Conservation (phyloP, 2,797 vertebrate genomes). For the Diplodus puntazzo region DNA sequence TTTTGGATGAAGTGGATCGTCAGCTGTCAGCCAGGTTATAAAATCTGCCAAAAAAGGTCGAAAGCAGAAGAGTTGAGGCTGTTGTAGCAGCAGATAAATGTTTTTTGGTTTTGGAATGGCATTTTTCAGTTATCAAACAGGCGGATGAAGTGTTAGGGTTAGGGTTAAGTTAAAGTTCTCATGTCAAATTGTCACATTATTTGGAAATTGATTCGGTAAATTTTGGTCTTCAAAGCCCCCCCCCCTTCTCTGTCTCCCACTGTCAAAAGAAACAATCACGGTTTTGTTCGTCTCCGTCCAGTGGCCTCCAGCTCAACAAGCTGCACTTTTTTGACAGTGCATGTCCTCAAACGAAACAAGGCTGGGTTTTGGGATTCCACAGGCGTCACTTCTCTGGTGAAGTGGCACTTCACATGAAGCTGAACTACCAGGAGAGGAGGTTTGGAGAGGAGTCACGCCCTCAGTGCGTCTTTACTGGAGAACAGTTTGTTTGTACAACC, state of each 20-base stretch:
- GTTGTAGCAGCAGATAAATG: background rate
- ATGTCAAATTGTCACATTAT: background rate
- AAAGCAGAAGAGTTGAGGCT: background rate
- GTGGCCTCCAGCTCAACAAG: conserved; percentile 27
- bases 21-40: background rate
- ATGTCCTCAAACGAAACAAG: background rate
- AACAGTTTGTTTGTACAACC: background rate
- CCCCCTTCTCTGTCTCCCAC: background rate
- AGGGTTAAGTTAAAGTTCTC: no score
- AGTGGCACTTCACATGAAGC: conserved; percentile 32
- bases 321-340: conserved; percentile 7
- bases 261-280: conserved; percentile 16
- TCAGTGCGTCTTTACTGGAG: conserved; percentile 1
- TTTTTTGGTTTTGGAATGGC: background rate
- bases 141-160: background rate
- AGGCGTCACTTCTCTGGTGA: conserved; percentile 11
- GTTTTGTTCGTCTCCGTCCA: conserved; percentile 32
- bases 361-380: conserved; percentile 10
- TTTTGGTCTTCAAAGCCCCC: background rate
- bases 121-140: background rate
- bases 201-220: background rate
- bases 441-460: conserved; percentile 17
- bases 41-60: background rate
- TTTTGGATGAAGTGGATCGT: background rate
- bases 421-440: background rate